Evolutionary conservation across 2,113 vertebrate genomes (phyloP), one percentile per base, ranked within the genome.

Genomic region (Charina bottae): DNA sequence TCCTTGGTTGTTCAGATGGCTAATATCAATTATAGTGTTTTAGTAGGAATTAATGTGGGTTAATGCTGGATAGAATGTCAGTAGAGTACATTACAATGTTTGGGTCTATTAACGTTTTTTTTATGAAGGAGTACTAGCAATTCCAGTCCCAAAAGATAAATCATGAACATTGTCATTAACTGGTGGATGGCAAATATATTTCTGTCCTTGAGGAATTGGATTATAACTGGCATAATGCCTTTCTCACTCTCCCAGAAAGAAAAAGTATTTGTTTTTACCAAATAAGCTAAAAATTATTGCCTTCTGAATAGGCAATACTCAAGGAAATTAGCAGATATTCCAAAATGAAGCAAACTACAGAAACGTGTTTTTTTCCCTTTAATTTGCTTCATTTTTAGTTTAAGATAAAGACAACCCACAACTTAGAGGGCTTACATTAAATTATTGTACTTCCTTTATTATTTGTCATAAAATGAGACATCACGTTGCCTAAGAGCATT

Each of bases 61-160:
- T 86, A 89, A 26, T 54, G 33, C 64, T 91, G 91, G 56, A 78
- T 2, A 59, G 55, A 12, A 42, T 90, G 53, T 23, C 24, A 88
- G 85, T 87, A 94, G 60, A 94, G 88, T 93, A 58, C 2, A 53
- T 56, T 86, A 37, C 11, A 64, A 49, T 21, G 24, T 92, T 94
- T 89, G 92, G 87, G 62, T 68, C 87, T 85, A 92, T 94, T 94
- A 94, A 94, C 64, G 58, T 90, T 94, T 64, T 62, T 93, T 89
- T 88, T 42, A 87, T 7, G 85, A 93, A 86, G 49, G 86, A 92
- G 86, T 24, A 94, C 72, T 93, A 94, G 49, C 0, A 42, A 87
- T 90, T 85, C 92, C 54, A 93, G 58, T 92, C 89, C 33, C 91
- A 92, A 21, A 93, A 88, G 42, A 37, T 42, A 21, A 88, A 94